phyloP scores from a whole-genome alignment of 2,113 vertebrate genomes.

The Trichomycterus rosablanca region DNA sequence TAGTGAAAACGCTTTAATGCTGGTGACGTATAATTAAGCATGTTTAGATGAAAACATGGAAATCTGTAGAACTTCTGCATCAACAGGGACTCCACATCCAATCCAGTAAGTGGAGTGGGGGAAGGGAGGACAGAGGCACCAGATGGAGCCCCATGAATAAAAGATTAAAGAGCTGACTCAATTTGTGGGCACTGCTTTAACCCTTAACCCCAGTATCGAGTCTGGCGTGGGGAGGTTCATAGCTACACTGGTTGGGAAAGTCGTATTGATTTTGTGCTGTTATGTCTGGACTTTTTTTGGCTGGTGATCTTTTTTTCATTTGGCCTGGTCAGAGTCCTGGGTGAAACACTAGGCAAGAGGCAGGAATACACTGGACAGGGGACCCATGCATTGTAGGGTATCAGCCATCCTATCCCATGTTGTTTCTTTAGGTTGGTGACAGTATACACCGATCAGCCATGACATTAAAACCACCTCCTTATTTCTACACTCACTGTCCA shows the following conservation, averaged over 20 bases:
- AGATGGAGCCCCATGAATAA: conserved; percentile 46
- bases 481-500: too few relatives aligned
- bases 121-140: conserved; percentile 13
- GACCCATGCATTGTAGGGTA: too few relatives aligned
- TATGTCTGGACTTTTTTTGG: background rate
- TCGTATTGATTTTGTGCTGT: conserved; percentile 7
- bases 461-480: too few relatives aligned
- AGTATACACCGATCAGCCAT: too few relatives aligned
- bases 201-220: background rate
- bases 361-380: background rate
- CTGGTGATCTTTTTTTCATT: background rate
- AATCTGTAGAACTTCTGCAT: background rate
- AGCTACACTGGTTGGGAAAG: background rate
- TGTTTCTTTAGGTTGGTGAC: too few relatives aligned
- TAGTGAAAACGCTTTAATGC: too few relatives aligned
- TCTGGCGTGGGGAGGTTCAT: background rate
- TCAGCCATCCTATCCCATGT: too few relatives aligned
- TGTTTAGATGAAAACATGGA: too few relatives aligned
- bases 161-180: conserved; percentile 31
- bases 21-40: too few relatives aligned
- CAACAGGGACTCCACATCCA: conserved; percentile 8
- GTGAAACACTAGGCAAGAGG: too few relatives aligned
- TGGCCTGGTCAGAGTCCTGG: too few relatives aligned
- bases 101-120: conserved; percentile 20
- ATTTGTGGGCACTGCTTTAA: conserved; percentile 18